Evolutionary conservation across 2,888 invertebrate genomes (phyloP).

Genomic region (Conus canariensis): DNA sequence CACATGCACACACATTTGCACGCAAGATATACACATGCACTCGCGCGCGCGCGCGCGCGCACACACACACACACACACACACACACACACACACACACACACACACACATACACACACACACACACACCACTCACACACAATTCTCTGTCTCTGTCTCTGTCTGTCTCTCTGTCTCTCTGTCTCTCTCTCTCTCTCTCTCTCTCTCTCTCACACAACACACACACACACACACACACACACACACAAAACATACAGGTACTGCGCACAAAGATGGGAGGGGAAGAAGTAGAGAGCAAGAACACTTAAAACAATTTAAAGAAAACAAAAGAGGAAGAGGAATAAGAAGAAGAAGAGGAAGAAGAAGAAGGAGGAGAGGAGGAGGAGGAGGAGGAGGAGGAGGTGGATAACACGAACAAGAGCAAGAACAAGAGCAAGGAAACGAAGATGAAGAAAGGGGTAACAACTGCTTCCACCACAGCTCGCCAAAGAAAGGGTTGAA

Average conservation of each 20-base stretch:
- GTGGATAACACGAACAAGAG: too few species aligned
- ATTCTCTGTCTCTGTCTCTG: not conserved
- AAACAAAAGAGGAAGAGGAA: too few species aligned
- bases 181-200: not conserved
- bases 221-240: constrained; percentile 13
- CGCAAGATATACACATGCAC: not conserved
- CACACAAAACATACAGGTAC: not conserved
- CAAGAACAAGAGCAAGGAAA: too few species aligned
- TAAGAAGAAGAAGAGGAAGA: too few species aligned
- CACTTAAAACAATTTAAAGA: too few species aligned
- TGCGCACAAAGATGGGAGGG: too few species aligned
- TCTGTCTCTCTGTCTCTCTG: not conserved
- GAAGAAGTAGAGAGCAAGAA: too few species aligned
- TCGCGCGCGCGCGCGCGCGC: not conserved
- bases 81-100: constrained; percentile 32
- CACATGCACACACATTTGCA: not conserved
- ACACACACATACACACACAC: constrained; percentile 12
- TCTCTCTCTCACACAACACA: not conserved
- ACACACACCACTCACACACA: constrained; percentile 21
- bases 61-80: constrained; percentile 20
- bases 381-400: too few species aligned
- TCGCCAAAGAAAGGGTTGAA: too few species aligned
- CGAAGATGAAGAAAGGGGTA: too few species aligned
- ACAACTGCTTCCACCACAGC: too few species aligned
- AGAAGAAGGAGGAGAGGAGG: too few species aligned